phyloP scores from a whole-genome alignment of 1,140 invertebrate genomes.

The Papilio dardanus region DNA sequence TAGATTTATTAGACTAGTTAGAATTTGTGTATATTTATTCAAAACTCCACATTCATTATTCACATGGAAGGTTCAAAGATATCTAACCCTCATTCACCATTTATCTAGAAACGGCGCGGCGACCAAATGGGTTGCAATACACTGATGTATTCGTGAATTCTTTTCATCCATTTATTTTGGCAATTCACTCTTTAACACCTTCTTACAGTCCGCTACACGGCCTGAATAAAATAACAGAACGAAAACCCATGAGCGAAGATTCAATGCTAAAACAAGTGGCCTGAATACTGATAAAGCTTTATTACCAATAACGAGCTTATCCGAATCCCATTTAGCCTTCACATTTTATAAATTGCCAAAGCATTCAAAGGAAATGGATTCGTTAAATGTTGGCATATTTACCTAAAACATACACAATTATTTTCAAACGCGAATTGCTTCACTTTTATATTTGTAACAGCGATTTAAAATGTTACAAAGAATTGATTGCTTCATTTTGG shows the following conservation, averaged over 20 bases:
- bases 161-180: slow-evolving; percentile 70
- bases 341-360: slow-evolving; percentile 37
- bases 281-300: slow-evolving; percentile 53
- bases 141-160: slow-evolving; percentile 53
- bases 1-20: neutral
- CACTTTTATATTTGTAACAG: neutral
- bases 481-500: neutral
- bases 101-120: slow-evolving; percentile 51
- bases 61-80: neutral
- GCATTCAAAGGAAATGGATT: slow-evolving; percentile 31
- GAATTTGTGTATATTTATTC: neutral
- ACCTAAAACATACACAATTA: slow-evolving; percentile 31
- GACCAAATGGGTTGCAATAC: slow-evolving; percentile 7
- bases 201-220: slow-evolving; percentile 65
- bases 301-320: slow-evolving; percentile 43
- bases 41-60: slow-evolving; percentile 4
- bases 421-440: neutral
- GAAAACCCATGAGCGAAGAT: slow-evolving; percentile 62
- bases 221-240: slow-evolving; percentile 72
- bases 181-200: slow-evolving; percentile 78
- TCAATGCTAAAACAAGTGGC: slow-evolving; percentile 51
- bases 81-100: slow-evolving; percentile 61
- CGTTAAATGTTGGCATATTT: slow-evolving; percentile 34
- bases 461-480: neutral
- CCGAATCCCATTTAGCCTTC: slow-evolving; percentile 34